phyloP scores from a whole-genome alignment of 2,888 invertebrate genomes.

The Diloba caeruleocephala region DNA sequence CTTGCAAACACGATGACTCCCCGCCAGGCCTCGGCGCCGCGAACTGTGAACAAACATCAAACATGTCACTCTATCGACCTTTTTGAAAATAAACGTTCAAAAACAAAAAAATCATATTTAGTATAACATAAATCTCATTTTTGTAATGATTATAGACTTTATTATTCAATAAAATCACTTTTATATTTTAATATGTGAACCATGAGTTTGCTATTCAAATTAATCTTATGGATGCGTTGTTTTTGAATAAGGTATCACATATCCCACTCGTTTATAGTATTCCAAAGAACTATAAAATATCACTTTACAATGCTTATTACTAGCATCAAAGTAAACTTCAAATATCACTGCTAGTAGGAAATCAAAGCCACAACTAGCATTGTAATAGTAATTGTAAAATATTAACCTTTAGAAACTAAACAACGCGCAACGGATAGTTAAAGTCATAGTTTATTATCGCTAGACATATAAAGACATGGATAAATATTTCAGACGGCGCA shows the following conservation, averaged over 20 bases:
- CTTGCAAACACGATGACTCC: slow-evolving; percentile 91
- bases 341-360: slow-evolving; percentile 2
- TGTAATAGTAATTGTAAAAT: too few relatives aligned
- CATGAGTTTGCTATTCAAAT: slow-evolving; percentile 25
- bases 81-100: slow-evolving; percentile 11
- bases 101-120: slow-evolving; percentile 14
- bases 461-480: slow-evolving; percentile 6
- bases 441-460: slow-evolving; percentile 8
- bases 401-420: slow-evolving; percentile 3
- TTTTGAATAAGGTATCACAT: slow-evolving; percentile 20
- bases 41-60: slow-evolving; percentile 89
- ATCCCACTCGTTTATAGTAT: slow-evolving; percentile 24
- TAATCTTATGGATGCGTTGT: slow-evolving; percentile 7
- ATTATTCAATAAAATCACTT: slow-evolving; percentile 35
- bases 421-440: background rate
- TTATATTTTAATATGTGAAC: slow-evolving; percentile 28
- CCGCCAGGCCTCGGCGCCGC: slow-evolving; percentile 90
- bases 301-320: slow-evolving; percentile 25
- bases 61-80: slow-evolving; percentile 64
- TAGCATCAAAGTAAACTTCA: slow-evolving; percentile 11
- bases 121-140: slow-evolving; percentile 19
- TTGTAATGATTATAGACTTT: slow-evolving; percentile 26
- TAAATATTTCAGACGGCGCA: slow-evolving; percentile 1
- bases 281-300: slow-evolving; percentile 30
- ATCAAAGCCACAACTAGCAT: background rate